Evolutionary conservation across 2,888 invertebrate species (phyloP), one percentile per base, ranked within the genome.

Genomic region (Ectemnius cavifrons): DNA sequence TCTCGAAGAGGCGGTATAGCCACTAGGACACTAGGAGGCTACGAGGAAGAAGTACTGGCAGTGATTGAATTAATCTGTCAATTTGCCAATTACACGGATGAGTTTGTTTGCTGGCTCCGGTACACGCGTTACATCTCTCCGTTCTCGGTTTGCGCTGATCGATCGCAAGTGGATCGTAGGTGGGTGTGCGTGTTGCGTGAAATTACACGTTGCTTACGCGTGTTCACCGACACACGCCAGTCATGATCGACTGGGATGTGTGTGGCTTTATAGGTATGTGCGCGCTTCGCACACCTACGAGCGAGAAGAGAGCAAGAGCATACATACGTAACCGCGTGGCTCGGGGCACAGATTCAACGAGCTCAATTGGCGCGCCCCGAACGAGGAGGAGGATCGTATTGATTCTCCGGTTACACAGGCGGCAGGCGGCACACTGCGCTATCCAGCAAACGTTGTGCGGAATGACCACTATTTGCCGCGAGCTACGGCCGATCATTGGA

Each of bases 11-110:
- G 37, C 37, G 8, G 11, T 11, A 37, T 37, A 37, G 37, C 37
- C 37, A 37, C 37, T 37, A 16, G 8, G 56, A 70, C 4, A 47
- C 4, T n/a, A 16, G 8, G 56, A 70, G 64, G 73, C 79, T 68
- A 71, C 73, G 80, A 79, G 37, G 37, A 37, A 79, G 84, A 80
- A 80, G 77, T 80, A 78, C 77, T 74, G 82, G 85, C 87, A 88
- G 87, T 88, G 89, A 90, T 90, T 87, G 86, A 88, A 90, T 90
- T 90, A 90, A 89, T 90, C 88, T 86, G 88, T 88, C 90, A 90
- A 90, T 90, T 90, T 90, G 83, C 84, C 89, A 90, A 90, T 90
- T 90, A 90, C 87, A 88, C 87, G 89, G 89, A 90, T 89, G 88
- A 89, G 88, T 90, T 90, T 90, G 90, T 90, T 90, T 89, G 90